Conservation (phyloP, 2,888 invertebrate species). For the Penaeus monodon region DNA sequence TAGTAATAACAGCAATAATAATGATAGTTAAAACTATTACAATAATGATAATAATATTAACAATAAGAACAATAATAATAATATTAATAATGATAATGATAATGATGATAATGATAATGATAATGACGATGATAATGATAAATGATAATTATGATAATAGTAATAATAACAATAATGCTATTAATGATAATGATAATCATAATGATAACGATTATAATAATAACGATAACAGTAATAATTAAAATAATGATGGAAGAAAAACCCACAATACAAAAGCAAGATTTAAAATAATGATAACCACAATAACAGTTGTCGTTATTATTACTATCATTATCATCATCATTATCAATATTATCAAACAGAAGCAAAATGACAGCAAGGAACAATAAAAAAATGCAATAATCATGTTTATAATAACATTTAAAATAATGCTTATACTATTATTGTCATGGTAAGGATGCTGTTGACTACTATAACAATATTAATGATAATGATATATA, state of each 20-base stretch:
- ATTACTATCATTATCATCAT: too few species aligned
- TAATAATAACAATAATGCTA: constrained; percentile 1
- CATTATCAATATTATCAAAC: too few species aligned
- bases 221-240: not conserved
- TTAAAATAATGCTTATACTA: too few species aligned
- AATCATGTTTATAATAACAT: not conserved
- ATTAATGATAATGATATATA: not conserved
- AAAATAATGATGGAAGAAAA: not conserved
- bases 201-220: not conserved
- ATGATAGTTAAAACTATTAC: not conserved
- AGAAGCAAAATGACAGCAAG: not conserved
- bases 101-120: not conserved
- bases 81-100: not conserved
- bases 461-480: not conserved
- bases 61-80: not conserved
- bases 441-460: not conserved
- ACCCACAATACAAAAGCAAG: not conserved
- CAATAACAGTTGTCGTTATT: not conserved
- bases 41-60: not conserved
- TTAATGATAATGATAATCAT: not conserved
- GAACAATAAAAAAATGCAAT: not conserved
- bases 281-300: not conserved
- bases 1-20: not conserved
- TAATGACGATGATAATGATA: not conserved
- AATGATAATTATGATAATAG: not conserved